Evolutionary conservation across 1,140 invertebrate species (phyloP).

Genomic region (Cotesia typhae): DNA sequence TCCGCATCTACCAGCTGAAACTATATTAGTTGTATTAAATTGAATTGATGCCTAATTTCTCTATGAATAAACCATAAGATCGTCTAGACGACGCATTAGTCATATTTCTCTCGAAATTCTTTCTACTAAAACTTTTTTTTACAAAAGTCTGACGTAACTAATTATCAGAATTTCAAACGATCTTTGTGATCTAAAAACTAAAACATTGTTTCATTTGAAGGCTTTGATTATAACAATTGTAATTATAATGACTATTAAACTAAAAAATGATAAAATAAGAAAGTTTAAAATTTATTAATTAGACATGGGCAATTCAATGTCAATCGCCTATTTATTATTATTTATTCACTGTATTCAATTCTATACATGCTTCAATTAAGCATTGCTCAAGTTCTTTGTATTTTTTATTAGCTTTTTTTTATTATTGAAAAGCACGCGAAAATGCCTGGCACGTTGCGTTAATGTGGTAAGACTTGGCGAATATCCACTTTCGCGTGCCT

Average conservation of each 20-base stretch:
- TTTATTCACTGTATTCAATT: not conserved
- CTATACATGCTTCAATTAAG: slow-evolving; percentile 41
- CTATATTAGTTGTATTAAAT: too few species aligned
- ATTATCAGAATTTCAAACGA: too few species aligned
- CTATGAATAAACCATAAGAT: too few species aligned
- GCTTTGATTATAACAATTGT: not conserved
- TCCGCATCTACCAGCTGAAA: too few species aligned
- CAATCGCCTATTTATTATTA: slow-evolving; percentile 43
- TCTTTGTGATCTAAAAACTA: too few species aligned
- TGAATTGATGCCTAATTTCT: too few species aligned
- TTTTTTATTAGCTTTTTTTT: too few species aligned
- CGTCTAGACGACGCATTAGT: too few species aligned
- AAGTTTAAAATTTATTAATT: slow-evolving; percentile 39
- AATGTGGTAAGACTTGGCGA: slow-evolving; percentile 46
- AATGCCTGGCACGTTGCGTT: slow-evolving; percentile 38
- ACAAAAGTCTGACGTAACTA: too few species aligned
- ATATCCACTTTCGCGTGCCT: slow-evolving; percentile 29
- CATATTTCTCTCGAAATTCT: too few species aligned
- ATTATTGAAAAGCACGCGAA: slow-evolving; percentile 38
- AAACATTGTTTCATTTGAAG: too few species aligned
- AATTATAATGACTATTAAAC: not conserved
- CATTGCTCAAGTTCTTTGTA: slow-evolving; percentile 43
- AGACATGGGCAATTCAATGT: slow-evolving; percentile 47
- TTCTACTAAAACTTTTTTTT: too few species aligned
- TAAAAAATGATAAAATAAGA: slow-evolving; percentile 18